Evolutionary conservation across 2,888 invertebrate species (phyloP), one percentile per base, ranked within the genome.

Genomic region (Malacosoma neustria): DNA sequence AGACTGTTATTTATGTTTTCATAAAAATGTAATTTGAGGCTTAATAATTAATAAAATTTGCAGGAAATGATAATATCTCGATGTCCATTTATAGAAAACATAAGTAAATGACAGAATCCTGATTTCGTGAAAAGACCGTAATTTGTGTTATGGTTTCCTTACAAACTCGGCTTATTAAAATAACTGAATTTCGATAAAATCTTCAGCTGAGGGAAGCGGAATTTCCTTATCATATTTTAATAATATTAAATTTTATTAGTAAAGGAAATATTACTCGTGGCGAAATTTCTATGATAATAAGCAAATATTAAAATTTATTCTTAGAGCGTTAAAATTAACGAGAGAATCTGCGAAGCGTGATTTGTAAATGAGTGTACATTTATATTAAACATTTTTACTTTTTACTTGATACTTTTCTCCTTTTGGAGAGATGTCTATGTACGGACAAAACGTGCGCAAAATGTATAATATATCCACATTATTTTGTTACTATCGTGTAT

Each of bases 301-400:
- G 32, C 43, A 41, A 43, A 41, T 44, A 49, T 48, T 39, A 33
- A 48, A 46, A 46, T 48, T 33, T 42, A 42, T 46, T 42, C 39
- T 15, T 22, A 22, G 6, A 22, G 9, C 22, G 5, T 22, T 22
- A 22, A 9, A 22, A 22, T 22, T 22, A 22, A 22, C 9, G 22
- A 14, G 30, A 32, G 31, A 44, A 45, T 46, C 42, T 45, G 45
- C 41, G 30, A 36, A 34, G 42, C 42, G 40, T 44, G 43, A 51
- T 46, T 50, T 38, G 34, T 34, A 37, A 50, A 46, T 42, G 45
- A 41, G 39, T 15, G 33, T 32, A 32, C 40, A 48, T 48, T 49
- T 46, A 33, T 51, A 48, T 48, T 49, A 43, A 39, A 41, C 45
- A 22, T 45, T 48, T 38, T 46, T 41, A 40, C 48, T 45, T n/a